Evolutionary conservation across 2,888 invertebrate species (phyloP).

Genomic region (Mesopsocus fuscifrons): DNA sequence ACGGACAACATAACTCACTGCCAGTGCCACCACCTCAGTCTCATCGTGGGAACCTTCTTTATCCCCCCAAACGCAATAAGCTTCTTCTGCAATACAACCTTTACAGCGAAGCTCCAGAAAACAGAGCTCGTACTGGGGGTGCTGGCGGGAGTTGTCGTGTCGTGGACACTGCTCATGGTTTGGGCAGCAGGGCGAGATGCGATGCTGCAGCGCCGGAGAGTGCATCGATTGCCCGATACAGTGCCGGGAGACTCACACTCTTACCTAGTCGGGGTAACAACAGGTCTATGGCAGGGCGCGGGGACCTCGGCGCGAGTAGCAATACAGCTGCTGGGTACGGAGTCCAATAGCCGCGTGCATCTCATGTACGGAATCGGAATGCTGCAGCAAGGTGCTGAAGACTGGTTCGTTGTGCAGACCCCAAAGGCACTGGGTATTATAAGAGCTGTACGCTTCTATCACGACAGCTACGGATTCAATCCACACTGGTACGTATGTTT

Average conservation of each 20-base stretch:
- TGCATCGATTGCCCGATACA: background rate
- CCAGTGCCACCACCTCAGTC: background rate
- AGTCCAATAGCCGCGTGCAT: background rate
- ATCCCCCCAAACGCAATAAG: background rate
- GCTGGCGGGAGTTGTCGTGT: background rate
- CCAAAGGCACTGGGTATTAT: background rate
- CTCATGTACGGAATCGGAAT: background rate
- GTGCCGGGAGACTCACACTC: background rate
- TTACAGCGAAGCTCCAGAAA: background rate
- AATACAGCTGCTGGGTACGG: background rate
- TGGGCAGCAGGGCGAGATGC: background rate
- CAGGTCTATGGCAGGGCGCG: background rate
- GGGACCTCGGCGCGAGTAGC: background rate
- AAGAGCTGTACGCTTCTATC: background rate
- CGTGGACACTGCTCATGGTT: background rate
- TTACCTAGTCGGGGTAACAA: background rate
- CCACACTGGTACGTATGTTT: background rate
- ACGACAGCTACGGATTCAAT: background rate
- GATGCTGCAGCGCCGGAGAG: background rate
- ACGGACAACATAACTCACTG: no score
- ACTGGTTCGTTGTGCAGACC: background rate
- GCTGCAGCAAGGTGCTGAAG: background rate
- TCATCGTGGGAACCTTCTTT: background rate
- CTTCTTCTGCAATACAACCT: background rate
- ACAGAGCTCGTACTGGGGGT: background rate